Evolutionary conservation across 2,888 invertebrate genomes (phyloP).

Genomic region (Apodemia hepburni): DNA sequence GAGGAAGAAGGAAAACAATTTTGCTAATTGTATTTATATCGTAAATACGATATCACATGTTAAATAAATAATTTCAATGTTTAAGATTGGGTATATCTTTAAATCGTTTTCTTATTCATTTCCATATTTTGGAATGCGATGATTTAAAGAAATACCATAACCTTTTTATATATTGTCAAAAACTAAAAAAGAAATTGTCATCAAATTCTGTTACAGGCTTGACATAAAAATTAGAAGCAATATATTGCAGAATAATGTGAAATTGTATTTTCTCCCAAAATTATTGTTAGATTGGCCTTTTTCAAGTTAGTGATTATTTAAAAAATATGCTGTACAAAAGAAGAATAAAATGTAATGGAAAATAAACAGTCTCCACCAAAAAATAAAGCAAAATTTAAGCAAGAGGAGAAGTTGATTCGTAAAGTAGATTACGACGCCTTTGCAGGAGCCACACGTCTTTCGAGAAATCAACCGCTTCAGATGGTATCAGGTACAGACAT

Average conservation of each 20-base stretch:
- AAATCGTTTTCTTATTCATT: background rate
- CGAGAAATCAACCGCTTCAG: constrained; percentile 51
- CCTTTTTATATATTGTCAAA: background rate
- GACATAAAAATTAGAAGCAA: background rate
- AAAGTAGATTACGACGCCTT: constrained; percentile 55
- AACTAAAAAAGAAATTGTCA: background rate
- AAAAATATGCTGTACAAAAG: constrained; percentile 65
- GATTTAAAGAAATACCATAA: background rate
- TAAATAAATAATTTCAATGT: background rate
- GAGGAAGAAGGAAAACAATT: no score
- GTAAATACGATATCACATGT: no score
- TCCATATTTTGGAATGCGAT: background rate
- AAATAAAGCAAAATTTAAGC: constrained; percentile 59
- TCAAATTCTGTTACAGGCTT: background rate
- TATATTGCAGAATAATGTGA: constrained; percentile 1
- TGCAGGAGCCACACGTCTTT: constrained; percentile 37
- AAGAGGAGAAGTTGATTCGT: constrained; percentile 60
- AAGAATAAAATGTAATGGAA: constrained; percentile 75
- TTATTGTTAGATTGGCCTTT: constrained; percentile 6
- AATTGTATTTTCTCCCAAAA: background rate
- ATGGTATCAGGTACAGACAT: background rate
- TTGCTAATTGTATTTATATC: no score
- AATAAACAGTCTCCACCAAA: constrained; percentile 66
- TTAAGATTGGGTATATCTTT: background rate
- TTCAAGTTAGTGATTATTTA: background rate